phyloP scores from a whole-genome alignment of 2,888 invertebrate species.

The Leptopterna dolabrata region DNA sequence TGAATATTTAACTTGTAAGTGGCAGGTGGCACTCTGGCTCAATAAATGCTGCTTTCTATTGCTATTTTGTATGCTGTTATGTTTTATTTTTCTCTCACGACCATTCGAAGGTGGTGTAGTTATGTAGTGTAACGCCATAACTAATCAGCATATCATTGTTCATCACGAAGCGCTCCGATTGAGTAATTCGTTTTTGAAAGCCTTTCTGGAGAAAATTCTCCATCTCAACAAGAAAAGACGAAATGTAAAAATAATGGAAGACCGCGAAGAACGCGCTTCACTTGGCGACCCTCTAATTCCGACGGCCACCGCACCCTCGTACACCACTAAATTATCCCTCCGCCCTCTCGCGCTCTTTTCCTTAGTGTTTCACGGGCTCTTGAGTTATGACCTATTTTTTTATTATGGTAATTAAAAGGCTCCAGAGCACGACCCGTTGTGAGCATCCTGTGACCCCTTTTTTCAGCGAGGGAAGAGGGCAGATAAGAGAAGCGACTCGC shows the following conservation, averaged over 20 bases:
- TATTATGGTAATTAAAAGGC: slow-evolving; percentile 51
- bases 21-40: too few relatives aligned
- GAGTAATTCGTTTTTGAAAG: too few relatives aligned
- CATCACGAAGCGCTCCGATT: too few relatives aligned
- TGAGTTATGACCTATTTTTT: slow-evolving; percentile 50
- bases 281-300: slow-evolving; percentile 16
- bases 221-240: neutral
- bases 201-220: too few relatives aligned
- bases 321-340: slow-evolving; percentile 39
- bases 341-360: neutral
- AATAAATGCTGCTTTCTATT: too few relatives aligned
- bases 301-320: neutral
- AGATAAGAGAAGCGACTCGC: neutral
- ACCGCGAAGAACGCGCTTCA: neutral
- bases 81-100: too few relatives aligned
- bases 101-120: too few relatives aligned
- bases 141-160: too few relatives aligned
- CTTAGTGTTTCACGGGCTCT: slow-evolving; percentile 21
- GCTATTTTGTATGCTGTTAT: too few relatives aligned
- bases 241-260: neutral
- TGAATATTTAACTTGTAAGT: too few relatives aligned
- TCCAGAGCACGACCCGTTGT: slow-evolving; percentile 38
- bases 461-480: neutral
- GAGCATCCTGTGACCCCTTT: slow-evolving; percentile 45
- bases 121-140: too few relatives aligned